Base-by-base conservation (phyloP, 1,140 invertebrate species). In the Mylabris phalerata region DNA sequence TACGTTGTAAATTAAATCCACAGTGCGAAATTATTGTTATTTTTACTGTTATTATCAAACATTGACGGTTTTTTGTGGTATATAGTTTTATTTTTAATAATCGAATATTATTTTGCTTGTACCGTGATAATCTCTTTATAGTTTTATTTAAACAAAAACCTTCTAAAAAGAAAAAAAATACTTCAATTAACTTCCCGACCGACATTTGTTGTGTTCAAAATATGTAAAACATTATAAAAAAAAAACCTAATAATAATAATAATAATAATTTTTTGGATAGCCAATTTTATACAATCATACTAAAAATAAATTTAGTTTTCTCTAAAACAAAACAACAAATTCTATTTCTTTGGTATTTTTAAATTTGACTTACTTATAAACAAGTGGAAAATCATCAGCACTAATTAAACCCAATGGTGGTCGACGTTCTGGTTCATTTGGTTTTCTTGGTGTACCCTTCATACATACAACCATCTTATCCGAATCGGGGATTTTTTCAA, bases 391-490 rank as follows among this genome's bases (percentile, higher is more conserved):
- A 73, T 94, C 90, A 57, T 90, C 86, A 38, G 84, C 82, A 79
- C 84, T 86, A 70, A 94, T 88, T 50, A 93, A 81, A 64, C 92
- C 93, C 67, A 94, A 81, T 62, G 85, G 78, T 55, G 87, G 80
- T 70, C 85, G 84, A 59, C 82, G 79, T 48, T 81, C 78, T 60
- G 84, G 84, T 69, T 85, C 83, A 67, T 84, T 82, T 2, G 80
- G 74, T 40, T 78, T 75, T 57, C 86, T 78, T 47, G 85, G 81
- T 60, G 82, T 76, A 59, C 88, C 86, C 75, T 90, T 88, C 85
- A 94, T 90, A 68, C 90, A 90, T 71, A 89, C 83, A 60, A 89
- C 83, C 71, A 95, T 83, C 78, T 92, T 93, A 75, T 93, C 89
- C 25, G 85, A 85, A 71, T 93, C 91, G 46, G 87, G 82, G 69